Evolutionary conservation across 2,113 vertebrate species (phyloP), one percentile per base, ranked within the genome.

Genomic region (Pantherophis guttatus): DNA sequence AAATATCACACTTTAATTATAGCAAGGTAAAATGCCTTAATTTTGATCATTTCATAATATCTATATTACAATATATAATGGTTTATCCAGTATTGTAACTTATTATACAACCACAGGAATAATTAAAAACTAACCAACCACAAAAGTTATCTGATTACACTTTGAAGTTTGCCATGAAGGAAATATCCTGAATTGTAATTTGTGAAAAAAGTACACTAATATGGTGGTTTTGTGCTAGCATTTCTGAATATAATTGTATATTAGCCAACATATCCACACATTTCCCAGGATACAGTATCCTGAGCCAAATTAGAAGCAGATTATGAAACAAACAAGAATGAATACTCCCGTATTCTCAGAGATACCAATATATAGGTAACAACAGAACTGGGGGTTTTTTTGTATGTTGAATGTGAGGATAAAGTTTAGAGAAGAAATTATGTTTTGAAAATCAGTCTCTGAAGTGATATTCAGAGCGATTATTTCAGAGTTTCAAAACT

Each of bases 401-500:
- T 88, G 17, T 21, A 58, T 44, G 8, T 8, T 21, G 23, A 91
- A 52, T 52, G 81, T 58, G n/a, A 91, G 26, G 39, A 59, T 65
- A 44, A 52, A 52, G 9, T 12, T n/a, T 58, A 55, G 33, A 85
- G 57, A 65, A 91, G 29, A 55, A 81, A 94, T 87, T 94, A 94
- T 87, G 86, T 39, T 89, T 65, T 89, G 70, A 24, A 95, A 94
- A 93, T 21, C 62, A 3, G 17, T 81, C 17, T 23, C 17, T 81
- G 33, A 44, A 81, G 75, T 81, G 75, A 44, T 81, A 81, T 81
- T 81, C 75, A 81, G n/a, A 81, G 17, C 75, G 21, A 44, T 26
- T 1, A 53, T 95, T 95, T 93, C 57, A 94, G 70, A 94, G 90
- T 90, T 89, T 91, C 65, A 93, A 57, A 93, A 70, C 90, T 89